Evolutionary conservation across 2,888 invertebrate species (phyloP).

Genomic region (Lamellibrachia columna): DNA sequence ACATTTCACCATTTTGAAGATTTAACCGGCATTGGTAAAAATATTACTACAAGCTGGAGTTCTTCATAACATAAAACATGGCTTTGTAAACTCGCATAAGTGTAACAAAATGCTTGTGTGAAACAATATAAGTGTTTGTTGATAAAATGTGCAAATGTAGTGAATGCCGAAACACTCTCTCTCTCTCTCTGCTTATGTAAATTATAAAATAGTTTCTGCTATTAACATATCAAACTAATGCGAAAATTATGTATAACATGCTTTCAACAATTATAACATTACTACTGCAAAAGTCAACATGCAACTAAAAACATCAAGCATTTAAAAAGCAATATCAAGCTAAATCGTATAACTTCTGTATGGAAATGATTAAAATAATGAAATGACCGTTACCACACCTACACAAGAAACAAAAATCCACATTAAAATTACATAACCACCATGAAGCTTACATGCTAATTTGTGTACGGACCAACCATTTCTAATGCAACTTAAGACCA

Average conservation of each 20-base stretch:
- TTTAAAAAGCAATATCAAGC: neutral
- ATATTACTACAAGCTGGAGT: neutral
- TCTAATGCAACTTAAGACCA: too few species aligned
- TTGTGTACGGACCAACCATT: neutral
- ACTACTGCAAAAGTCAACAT: neutral
- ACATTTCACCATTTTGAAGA: neutral
- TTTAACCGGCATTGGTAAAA: neutral
- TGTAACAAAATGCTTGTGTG: neutral
- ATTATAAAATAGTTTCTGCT: neutral
- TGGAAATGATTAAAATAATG: neutral
- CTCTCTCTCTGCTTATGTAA: neutral
- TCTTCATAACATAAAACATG: neutral
- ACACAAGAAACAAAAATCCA: too few species aligned
- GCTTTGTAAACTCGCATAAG: neutral
- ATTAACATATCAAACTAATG: neutral
- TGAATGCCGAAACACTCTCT: neutral
- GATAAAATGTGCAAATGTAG: too few species aligned
- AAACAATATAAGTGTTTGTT: constrained; percentile 4
- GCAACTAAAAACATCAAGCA: neutral
- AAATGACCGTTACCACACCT: neutral
- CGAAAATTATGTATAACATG: neutral
- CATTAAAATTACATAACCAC: neutral
- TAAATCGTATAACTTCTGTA: neutral
- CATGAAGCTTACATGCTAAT: neutral
- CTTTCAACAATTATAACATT: neutral